A percentile compares a stretch with the other conserved stretches of the same genome.
Conservation (phyloP, 2,797 vertebrate genomes). For the Acipenser ruthenus region DNA sequence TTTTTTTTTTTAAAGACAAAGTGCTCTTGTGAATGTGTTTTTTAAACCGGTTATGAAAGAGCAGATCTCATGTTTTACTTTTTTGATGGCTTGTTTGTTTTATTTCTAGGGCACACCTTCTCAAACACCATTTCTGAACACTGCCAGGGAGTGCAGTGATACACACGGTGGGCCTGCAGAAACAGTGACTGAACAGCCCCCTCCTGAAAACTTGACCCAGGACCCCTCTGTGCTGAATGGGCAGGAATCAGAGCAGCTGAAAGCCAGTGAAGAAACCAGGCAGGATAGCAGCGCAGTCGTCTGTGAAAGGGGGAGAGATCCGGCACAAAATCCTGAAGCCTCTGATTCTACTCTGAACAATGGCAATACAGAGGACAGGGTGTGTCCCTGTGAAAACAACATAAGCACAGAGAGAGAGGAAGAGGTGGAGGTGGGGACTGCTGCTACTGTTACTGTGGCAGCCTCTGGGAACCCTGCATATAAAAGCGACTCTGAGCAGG, state of each 20-base stretch:
- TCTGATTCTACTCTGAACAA: slow-evolving; percentile 30
- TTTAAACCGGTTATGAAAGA: too few species aligned
- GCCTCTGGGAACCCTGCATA: slow-evolving; percentile 33
- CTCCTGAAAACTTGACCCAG: too few species aligned
- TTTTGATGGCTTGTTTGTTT: slow-evolving; percentile 19
- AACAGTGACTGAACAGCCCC: too few species aligned
- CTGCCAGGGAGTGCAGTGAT: slow-evolving; percentile 43
- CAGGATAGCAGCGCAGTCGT: slow-evolving; percentile 33
- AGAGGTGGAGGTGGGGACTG: slow-evolving; percentile 32
- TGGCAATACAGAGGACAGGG: slow-evolving; percentile 40
- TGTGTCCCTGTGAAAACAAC: slow-evolving; percentile 48
- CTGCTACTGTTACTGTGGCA: slow-evolving; percentile 24
- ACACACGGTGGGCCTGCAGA: slow-evolving; percentile 6
- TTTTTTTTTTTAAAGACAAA: too few species aligned
- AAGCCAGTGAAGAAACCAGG: slow-evolving; percentile 52
- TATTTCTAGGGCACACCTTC: slow-evolving; percentile 45
- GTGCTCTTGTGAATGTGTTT: too few species aligned
- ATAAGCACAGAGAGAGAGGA: slow-evolving; percentile 40
- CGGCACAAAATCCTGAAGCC: slow-evolving; percentile 21
- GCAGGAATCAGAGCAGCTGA: slow-evolving; percentile 51
- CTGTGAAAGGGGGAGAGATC: slow-evolving; percentile 27
- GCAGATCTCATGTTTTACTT: too few species aligned
- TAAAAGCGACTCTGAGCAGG: slow-evolving; percentile 38
- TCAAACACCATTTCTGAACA: slow-evolving; percentile 47
- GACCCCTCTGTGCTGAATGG: slow-evolving; percentile 44